These are phyloP conservation scores for Arothron firmamentum DNA, from an alignment of 2,113 vertebrate species.

Conservation along the genomic window DNA sequence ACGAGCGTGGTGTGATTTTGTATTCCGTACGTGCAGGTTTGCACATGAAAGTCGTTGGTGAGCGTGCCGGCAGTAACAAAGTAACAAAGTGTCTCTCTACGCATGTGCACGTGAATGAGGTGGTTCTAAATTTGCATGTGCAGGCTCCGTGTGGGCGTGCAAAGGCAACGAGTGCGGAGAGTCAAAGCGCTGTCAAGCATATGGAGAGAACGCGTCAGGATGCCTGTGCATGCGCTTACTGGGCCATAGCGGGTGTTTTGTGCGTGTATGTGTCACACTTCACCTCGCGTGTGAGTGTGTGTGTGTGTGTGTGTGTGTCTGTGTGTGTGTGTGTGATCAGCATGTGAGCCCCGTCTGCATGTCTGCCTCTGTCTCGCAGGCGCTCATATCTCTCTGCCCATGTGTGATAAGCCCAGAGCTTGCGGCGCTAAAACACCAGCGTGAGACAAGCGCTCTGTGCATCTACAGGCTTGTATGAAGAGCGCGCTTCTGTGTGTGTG, in stretches of 20 bases:
- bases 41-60: slow-evolving; percentile 7
- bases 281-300: slow-evolving; percentile 31
- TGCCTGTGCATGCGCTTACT: slow-evolving; percentile 52
- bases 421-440: slow-evolving; percentile 69
- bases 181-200: slow-evolving; percentile 41
- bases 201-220: slow-evolving; percentile 50
- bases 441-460: slow-evolving; percentile 60
- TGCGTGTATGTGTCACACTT: slow-evolving; percentile 9
- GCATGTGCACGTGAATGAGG: slow-evolving; percentile 1
- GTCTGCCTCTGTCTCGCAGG: slow-evolving; percentile 48
- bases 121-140: slow-evolving; percentile 40
- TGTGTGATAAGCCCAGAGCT: slow-evolving; percentile 70
- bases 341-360: slow-evolving; percentile 18
- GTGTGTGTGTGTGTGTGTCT: slow-evolving; percentile 13
- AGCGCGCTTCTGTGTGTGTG: slow-evolving; percentile 25
- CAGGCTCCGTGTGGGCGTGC: slow-evolving; percentile 46
- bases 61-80: neutral
- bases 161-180: slow-evolving; percentile 20
- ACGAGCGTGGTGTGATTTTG: slow-evolving; percentile 27
- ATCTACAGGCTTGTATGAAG: slow-evolving; percentile 47
- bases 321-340: slow-evolving; percentile 35
- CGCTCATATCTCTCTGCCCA: slow-evolving; percentile 68
- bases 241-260: slow-evolving; percentile 53
- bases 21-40: slow-evolving; percentile 29
- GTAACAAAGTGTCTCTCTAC: neutral